Conservation (phyloP, 37 sponge, comb jelly and placozoan genomes). For the Crambe crambe region DNA sequence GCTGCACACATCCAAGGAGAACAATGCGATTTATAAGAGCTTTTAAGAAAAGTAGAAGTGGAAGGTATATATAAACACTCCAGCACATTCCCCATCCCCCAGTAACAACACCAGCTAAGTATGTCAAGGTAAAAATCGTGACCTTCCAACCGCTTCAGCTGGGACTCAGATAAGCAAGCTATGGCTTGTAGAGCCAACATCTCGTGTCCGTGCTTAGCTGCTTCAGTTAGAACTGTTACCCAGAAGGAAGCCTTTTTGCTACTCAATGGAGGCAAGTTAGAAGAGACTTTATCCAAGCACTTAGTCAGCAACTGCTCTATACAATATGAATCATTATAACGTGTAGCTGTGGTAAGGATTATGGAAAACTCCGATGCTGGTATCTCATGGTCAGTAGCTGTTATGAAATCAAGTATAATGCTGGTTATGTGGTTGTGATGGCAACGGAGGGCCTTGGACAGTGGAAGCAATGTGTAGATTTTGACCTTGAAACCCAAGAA, state of each 20-base stretch:
- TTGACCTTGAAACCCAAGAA: slow-evolving; percentile 1
- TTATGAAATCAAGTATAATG: neutral
- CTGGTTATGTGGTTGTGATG: neutral
- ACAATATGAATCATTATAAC: neutral
- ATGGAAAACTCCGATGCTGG: neutral
- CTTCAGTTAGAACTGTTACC: slow-evolving; percentile 20
- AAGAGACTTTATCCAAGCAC: neutral
- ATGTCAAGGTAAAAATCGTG: slow-evolving; percentile 6
- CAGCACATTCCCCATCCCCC: slow-evolving; percentile 64
- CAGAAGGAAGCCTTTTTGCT: slow-evolving; percentile 15
- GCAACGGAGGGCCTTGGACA: neutral
- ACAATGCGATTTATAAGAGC: neutral
- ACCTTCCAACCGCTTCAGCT: slow-evolving; percentile 5
- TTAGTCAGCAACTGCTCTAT: neutral
- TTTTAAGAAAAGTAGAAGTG: neutral
- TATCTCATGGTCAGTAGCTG: neutral
- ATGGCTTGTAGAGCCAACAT: slow-evolving; percentile 23
- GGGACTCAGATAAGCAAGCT: neutral
- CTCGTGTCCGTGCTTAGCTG: slow-evolving; percentile 15
- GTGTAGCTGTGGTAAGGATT: neutral
- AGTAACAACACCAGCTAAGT: slow-evolving; percentile 62
- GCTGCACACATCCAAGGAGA: slow-evolving; percentile 39
- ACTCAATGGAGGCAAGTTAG: neutral
- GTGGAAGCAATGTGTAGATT: neutral
- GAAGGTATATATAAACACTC: slow-evolving; percentile 33